Evolutionary conservation across 2,113 vertebrate species (phyloP).

Genomic region (Silurus glanis): DNA sequence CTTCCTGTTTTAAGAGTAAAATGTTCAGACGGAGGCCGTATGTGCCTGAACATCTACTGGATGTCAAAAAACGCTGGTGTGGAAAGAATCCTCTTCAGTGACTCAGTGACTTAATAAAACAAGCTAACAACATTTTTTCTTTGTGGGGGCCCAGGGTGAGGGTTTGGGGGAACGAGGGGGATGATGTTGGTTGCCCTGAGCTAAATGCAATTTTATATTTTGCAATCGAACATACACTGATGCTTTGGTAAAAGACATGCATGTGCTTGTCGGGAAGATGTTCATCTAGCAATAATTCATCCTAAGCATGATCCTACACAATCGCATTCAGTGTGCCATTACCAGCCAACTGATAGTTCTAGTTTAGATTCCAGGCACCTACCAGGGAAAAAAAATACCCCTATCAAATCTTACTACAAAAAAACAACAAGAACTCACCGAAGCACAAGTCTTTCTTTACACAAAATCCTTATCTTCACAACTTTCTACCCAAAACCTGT

Average conservation of each 20-base stretch:
- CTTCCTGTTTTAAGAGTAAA: conserved; percentile 27
- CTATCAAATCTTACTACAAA: not conserved
- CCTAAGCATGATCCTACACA: not conserved
- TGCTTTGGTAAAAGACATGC: not conserved
- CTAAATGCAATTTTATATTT: not conserved
- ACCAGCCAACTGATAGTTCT: not conserved
- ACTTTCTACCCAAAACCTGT: not conserved
- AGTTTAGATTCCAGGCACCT: not conserved
- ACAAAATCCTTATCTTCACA: not conserved
- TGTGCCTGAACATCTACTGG: not conserved
- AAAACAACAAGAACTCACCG: not conserved
- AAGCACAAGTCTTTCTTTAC: not conserved
- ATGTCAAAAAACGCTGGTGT: not conserved
- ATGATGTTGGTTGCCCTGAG: not conserved
- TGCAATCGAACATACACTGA: not conserved
- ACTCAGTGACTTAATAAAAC: no score
- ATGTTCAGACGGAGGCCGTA: not conserved
- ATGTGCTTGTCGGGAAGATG: not conserved
- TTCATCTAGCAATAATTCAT: not conserved
- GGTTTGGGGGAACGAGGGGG: no score
- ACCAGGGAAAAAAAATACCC: not conserved
- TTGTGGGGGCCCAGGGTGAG: no score
- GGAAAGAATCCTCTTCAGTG: not conserved
- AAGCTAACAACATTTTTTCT: no score
- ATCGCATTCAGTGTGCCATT: not conserved